A percentile compares a stretch with the other conserved stretches of the same genome.
Conservation (phyloP, 2,797 vertebrate genomes). For the Xenops minutus region DNA sequence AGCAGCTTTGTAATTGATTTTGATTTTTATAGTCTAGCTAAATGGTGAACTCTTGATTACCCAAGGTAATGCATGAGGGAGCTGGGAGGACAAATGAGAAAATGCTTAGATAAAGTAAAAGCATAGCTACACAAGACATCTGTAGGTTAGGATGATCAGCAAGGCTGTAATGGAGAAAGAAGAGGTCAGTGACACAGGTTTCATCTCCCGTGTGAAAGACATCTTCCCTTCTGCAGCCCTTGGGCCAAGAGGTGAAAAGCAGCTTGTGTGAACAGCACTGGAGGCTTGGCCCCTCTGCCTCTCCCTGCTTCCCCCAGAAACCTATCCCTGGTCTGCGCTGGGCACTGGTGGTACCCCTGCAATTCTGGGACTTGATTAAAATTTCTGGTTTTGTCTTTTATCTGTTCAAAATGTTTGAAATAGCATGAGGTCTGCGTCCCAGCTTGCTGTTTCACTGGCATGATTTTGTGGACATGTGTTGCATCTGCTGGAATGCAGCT, state of each 20-base stretch:
- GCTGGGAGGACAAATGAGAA: neutral
- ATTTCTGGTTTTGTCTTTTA: neutral
- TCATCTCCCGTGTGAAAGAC: neutral
- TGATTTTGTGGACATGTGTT: neutral
- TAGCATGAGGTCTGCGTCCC: neutral
- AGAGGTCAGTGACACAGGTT: constrained; percentile 11
- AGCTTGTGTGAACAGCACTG: neutral
- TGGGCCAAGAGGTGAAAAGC: neutral
- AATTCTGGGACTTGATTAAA: neutral
- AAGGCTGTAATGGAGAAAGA: neutral
- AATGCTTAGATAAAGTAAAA: neutral
- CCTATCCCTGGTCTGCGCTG: accelerated
- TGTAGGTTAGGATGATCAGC: neutral
- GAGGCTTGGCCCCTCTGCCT: neutral
- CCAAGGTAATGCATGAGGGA: neutral
- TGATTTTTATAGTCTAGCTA: neutral
- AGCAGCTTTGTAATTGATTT: neutral
- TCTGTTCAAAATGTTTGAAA: neutral
- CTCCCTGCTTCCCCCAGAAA: neutral
- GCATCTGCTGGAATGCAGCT: neutral
- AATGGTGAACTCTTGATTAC: neutral
- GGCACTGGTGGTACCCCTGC: neutral
- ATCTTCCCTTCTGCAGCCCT: neutral
- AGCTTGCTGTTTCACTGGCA: neutral
- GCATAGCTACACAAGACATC: neutral